A percentile compares a stretch with the other conserved stretches of the same genome.
Conservation (phyloP, 1,140 invertebrate genomes). For the Solenopsis invicta region DNA sequence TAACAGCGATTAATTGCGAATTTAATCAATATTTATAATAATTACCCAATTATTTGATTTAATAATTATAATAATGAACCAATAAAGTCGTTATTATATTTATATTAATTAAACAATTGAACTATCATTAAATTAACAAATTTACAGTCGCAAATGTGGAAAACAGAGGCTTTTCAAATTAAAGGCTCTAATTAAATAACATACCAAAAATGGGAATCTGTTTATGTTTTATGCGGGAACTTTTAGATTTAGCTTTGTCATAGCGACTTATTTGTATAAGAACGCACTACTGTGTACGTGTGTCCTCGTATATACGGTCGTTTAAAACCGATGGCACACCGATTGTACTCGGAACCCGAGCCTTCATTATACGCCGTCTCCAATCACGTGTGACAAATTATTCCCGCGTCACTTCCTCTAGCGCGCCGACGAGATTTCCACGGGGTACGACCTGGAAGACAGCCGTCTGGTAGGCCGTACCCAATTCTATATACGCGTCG, state of each 20-base stretch:
- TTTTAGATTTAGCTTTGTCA: background rate
- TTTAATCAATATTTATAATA: too few relatives aligned
- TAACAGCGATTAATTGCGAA: too few relatives aligned
- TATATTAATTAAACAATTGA: too few relatives aligned
- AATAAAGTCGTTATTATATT: too few relatives aligned
- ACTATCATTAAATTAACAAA: too few relatives aligned
- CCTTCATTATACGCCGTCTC: slow-evolving; percentile 71
- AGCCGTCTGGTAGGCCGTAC: slow-evolving; percentile 22
- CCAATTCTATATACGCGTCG: background rate
- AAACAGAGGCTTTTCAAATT: too few relatives aligned
- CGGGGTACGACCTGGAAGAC: slow-evolving; percentile 42
- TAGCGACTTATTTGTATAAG: slow-evolving; percentile 14
- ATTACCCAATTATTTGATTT: too few relatives aligned
- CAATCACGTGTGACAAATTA: slow-evolving; percentile 80
- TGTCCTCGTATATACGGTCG: slow-evolving; percentile 24
- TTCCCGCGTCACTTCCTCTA: slow-evolving; percentile 76
- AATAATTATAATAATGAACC: too few relatives aligned
- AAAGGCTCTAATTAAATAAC: too few relatives aligned
- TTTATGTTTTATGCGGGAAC: background rate
- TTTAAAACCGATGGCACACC: slow-evolving; percentile 51
- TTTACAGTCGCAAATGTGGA: too few relatives aligned
- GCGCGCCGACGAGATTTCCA: slow-evolving; percentile 41
- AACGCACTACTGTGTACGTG: background rate
- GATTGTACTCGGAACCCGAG: slow-evolving; percentile 66
- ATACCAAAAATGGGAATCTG: too few relatives aligned